Evolutionary conservation across 1,140 invertebrate species (phyloP), one percentile per base, ranked within the genome.

Genomic region (Melipona quadrifasciata): DNA sequence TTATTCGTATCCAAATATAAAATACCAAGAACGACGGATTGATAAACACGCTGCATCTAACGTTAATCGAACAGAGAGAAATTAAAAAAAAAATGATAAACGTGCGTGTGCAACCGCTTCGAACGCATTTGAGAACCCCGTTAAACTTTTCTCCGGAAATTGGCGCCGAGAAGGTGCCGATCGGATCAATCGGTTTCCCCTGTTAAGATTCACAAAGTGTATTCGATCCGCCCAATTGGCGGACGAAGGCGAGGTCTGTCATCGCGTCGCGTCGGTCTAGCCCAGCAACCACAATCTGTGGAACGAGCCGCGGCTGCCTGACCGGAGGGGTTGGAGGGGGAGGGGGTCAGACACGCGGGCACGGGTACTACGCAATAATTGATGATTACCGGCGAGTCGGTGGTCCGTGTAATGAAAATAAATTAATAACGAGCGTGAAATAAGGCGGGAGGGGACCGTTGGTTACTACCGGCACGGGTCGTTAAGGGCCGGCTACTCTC

Each of bases 371-470:
- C 78, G 87, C 85, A 90, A 92, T 94, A 93, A 94, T 93, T 93
- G 91, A 93, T 91, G 90, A 92, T 93, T 92, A 92, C 86, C 84
- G 88, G 87, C 73, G 83, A 89, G 87, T 86, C 73, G 67, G 71
- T 82, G 85, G 55, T 53, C 68, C 83, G 88, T 87, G 84, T 93
- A 93, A 93, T 93, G 92, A 94, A 93, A 93, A 92, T 91, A 90
- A 93, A 94, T 94, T 93, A 91, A 93, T 93, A 94, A 91, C 83
- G 83, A 87, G 86, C 86, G 82, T 85, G 85, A 91, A 91, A 86
- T 89, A 88, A 86, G 80, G 82, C 82, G 81, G 64, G 65, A 39
- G 71, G 16, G 10, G 53, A 65, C 21, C 31, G 71, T 70, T 65
- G 39, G 55, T 82, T 84, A 87, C 71, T 39, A 39, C 39, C 19